phyloP scores from a whole-genome alignment of 2,797 vertebrate species.

The Hippocampus kuda region DNA sequence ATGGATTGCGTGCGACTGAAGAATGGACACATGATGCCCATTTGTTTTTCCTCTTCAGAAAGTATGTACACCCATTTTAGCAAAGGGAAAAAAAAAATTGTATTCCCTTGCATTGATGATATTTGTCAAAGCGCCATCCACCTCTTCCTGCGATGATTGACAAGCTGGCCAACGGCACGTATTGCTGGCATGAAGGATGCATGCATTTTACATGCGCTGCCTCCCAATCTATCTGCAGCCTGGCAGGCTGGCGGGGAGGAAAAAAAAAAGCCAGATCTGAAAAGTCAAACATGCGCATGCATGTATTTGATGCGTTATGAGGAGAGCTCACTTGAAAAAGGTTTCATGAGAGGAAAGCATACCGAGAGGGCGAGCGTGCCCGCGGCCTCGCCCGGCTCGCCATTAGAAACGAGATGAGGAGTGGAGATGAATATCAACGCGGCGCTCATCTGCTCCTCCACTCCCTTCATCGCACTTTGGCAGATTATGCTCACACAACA shows the following conservation, averaged over 20 bases:
- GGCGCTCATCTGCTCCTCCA: slow-evolving; percentile 28
- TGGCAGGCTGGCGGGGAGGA: background rate
- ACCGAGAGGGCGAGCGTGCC: slow-evolving; percentile 2
- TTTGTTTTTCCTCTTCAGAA: background rate
- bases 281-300: slow-evolving; percentile 38
- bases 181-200: slow-evolving; percentile 33
- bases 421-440: slow-evolving; percentile 37
- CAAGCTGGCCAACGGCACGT: slow-evolving; percentile 29
- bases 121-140: slow-evolving; percentile 5
- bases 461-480: slow-evolving; percentile 15
- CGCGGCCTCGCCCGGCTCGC: slow-evolving; percentile 16
- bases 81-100: background rate
- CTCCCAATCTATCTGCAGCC: slow-evolving; percentile 13
- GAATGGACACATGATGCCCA: too few relatives aligned
- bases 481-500: slow-evolving; percentile 23
- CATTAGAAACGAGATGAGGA: slow-evolving; percentile 18
- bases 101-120: slow-evolving; percentile 3
- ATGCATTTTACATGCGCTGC: slow-evolving; percentile 49
- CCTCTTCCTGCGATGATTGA: slow-evolving; percentile 23
- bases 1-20: too few relatives aligned
- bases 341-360: slow-evolving; percentile 17
- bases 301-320: slow-evolving; percentile 32
- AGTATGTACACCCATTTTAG: background rate
- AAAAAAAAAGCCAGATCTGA: slow-evolving; percentile 9
- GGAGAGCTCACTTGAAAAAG: slow-evolving; percentile 24